These are phyloP conservation scores for Lucilia cuprina DNA, from an alignment of 1,140 invertebrate genomes.

Conservation along the genomic window DNA sequence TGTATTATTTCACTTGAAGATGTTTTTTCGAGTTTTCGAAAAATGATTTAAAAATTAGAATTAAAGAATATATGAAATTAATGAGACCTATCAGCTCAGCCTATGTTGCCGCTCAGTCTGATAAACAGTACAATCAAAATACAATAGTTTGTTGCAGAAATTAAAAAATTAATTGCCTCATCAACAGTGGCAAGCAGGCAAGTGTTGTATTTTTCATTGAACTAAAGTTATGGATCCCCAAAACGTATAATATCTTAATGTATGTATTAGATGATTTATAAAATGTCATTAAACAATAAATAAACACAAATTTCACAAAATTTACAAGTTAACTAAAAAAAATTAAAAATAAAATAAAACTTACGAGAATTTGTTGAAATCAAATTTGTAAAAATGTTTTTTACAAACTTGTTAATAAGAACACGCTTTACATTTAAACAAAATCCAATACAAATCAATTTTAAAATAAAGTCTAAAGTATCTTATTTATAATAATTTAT, in stretches of 20 bases:
- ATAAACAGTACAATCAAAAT: background rate
- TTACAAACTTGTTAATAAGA: too few species aligned
- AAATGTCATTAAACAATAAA: background rate
- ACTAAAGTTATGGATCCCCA: background rate
- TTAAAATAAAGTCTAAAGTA: too few species aligned
- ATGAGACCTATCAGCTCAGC: background rate
- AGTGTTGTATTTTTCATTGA: constrained; percentile 1
- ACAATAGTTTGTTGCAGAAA: background rate
- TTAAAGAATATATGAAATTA: background rate
- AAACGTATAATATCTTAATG: background rate
- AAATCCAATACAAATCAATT: too few species aligned
- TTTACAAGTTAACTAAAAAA: background rate
- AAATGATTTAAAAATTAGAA: background rate
- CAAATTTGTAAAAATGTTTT: too few species aligned
- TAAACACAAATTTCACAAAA: background rate
- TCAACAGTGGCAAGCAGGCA: background rate
- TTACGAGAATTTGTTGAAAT: too few species aligned
- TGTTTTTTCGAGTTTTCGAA: background rate
- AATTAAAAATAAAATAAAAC: too few species aligned
- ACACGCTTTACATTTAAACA: too few species aligned
- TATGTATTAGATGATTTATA: constrained; percentile 3
- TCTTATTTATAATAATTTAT: too few species aligned
- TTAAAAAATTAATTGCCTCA: background rate
- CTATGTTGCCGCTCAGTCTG: background rate
- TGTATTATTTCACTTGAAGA: too few species aligned